Conservation (phyloP, 92 coral and sea anemone genomes). For the Bergia puertoricense region DNA sequence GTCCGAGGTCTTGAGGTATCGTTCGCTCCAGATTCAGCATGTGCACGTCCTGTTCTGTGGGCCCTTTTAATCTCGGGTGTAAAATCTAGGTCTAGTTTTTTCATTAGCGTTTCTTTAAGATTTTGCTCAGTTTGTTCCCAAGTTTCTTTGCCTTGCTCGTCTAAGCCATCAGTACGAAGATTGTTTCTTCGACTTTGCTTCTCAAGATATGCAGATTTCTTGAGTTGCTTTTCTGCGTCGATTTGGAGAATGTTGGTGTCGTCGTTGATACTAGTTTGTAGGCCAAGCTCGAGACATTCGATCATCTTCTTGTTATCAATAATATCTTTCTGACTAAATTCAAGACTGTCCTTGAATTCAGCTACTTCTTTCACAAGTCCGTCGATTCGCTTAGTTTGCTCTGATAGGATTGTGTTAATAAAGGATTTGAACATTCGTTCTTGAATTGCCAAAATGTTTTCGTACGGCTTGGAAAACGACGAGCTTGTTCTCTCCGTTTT, state of each 20-base stretch:
- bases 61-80: background rate
- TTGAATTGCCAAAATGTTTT: too few relatives aligned
- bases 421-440: too few relatives aligned
- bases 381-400: too few relatives aligned
- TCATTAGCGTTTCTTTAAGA: background rate
- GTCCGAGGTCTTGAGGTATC: background rate
- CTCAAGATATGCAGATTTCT: background rate
- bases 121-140: background rate
- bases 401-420: too few relatives aligned
- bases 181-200: background rate
- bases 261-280: background rate
- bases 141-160: background rate
- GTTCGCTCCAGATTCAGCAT: too few relatives aligned
- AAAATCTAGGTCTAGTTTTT: background rate
- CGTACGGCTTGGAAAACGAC: too few relatives aligned
- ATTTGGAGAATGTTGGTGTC: background rate
- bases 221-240: background rate
- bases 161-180: background rate
- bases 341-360: too few relatives aligned
- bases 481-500: too few relatives aligned
- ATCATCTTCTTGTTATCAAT: background rate
- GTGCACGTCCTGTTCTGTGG: too few relatives aligned
- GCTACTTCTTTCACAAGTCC: too few relatives aligned
- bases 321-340: conserved; percentile 2
- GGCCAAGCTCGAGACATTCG: background rate